phyloP scores from a whole-genome alignment of 1,140 invertebrate genomes.

The Scaptodrosophila lebanonensis region DNA sequence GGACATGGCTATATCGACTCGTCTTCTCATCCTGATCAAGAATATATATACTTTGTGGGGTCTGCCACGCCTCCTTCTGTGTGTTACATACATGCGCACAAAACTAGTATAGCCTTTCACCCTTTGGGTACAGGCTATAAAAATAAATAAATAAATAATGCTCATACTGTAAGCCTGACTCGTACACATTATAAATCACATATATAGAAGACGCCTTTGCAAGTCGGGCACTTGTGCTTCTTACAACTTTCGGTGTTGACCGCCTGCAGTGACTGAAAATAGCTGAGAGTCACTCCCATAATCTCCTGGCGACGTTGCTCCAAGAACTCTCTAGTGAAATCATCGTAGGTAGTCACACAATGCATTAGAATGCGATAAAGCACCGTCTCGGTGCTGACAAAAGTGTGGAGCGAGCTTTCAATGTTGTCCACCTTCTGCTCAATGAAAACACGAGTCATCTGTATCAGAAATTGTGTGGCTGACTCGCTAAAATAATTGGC shows the following conservation, averaged over 20 bases:
- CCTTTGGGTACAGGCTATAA: no score
- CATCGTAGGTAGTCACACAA: slow-evolving; percentile 50
- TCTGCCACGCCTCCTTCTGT: no score
- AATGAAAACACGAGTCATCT: slow-evolving; percentile 52
- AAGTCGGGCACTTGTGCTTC: slow-evolving; percentile 10
- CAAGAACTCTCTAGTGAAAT: slow-evolving; percentile 43
- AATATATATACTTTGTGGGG: no score
- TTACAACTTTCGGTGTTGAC: neutral
- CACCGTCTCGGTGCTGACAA: slow-evolving; percentile 60
- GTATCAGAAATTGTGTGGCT: slow-evolving; percentile 41
- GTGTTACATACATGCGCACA: no score
- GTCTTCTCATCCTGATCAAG: no score
- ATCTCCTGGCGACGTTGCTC: slow-evolving; percentile 42
- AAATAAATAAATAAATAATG: no score
- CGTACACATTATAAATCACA: neutral
- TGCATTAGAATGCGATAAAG: slow-evolving; percentile 56
- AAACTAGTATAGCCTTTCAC: no score
- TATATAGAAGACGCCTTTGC: slow-evolving; percentile 19
- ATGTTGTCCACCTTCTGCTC: slow-evolving; percentile 51
- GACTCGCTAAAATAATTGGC: slow-evolving; percentile 42
- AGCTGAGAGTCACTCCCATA: slow-evolving; percentile 34
- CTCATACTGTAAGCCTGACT: no score
- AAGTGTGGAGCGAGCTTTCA: slow-evolving; percentile 51
- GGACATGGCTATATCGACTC: no score
- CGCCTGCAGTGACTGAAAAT: slow-evolving; percentile 43